Percentiles rank a stretch among this genome's conserved stretches.
Evolutionary conservation across 2,113 vertebrate genomes (phyloP).

Genomic region (Dicaeum eximium): DNA sequence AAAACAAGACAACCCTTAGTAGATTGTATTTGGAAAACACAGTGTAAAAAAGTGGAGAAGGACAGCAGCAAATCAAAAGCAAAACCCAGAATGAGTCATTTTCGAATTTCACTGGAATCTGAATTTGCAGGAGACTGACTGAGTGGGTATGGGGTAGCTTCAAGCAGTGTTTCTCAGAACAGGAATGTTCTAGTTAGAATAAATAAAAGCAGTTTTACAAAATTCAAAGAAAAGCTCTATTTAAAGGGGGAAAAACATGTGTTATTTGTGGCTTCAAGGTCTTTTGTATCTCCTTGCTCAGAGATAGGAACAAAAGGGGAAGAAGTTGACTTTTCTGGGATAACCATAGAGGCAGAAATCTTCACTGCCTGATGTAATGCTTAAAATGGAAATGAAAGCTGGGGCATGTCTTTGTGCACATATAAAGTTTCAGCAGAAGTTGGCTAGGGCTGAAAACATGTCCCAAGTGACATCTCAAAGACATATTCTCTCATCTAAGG

Average conservation of each 20-base stretch:
- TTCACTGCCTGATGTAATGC: neutral
- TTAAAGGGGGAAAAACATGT: neutral
- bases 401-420: neutral
- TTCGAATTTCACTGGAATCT: neutral
- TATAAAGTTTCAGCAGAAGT: neutral
- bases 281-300: neutral
- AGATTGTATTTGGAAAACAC: neutral
- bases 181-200: neutral
- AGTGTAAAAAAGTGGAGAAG: neutral
- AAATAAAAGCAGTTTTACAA: neutral
- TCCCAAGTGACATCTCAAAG: neutral
- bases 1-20: neutral
- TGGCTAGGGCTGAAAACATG: neutral
- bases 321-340: neutral
- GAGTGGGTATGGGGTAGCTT: neutral
- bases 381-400: neutral
- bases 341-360: neutral
- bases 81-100: neutral
- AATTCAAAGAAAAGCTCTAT: neutral
- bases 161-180: neutral
- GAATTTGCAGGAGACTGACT: neutral
- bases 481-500: no score
- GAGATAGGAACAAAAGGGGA: neutral
- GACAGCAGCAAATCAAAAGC: neutral
- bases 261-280: neutral